Evolutionary conservation across 2,113 vertebrate genomes (phyloP).

Genomic region (Alaudala cheleensis): DNA sequence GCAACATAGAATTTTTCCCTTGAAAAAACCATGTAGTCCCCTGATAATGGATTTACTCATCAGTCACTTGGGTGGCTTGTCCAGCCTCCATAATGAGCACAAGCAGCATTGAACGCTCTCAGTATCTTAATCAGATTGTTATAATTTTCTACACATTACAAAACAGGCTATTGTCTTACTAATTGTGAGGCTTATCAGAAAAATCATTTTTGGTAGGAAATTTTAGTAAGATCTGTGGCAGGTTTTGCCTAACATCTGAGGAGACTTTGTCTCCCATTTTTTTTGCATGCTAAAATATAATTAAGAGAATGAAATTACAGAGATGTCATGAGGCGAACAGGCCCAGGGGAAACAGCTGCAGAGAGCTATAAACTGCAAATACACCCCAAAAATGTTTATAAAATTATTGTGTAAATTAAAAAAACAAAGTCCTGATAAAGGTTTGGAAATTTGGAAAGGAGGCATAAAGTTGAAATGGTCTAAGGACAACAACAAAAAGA

Average conservation of each 20-base stretch:
- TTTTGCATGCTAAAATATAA: constrained; percentile 23
- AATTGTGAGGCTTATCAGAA: constrained; percentile 17
- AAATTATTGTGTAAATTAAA: neutral
- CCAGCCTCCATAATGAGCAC: neutral
- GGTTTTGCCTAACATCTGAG: neutral
- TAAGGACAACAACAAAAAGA: neutral
- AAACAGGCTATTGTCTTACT: neutral
- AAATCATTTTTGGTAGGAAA: constrained; percentile 17
- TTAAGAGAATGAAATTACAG: neutral
- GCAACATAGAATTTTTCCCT: neutral
- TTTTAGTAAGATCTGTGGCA: neutral
- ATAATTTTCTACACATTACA: neutral
- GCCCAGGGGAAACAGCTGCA: neutral
- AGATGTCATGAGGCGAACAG: neutral
- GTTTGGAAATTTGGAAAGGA: neutral
- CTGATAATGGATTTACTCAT: neutral
- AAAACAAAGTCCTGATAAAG: neutral
- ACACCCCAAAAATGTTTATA: neutral
- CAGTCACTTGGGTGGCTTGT: neutral
- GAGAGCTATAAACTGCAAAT: neutral
- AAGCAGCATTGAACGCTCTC: neutral
- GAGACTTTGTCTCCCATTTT: neutral
- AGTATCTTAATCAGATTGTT: neutral
- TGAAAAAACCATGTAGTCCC: neutral
- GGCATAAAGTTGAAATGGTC: neutral